A percentile compares a stretch with the other conserved stretches of the same genome.
These are phyloP conservation scores for Oceanites oceanicus DNA, from an alignment of 2,113 vertebrate genomes.

Conservation along the genomic window DNA sequence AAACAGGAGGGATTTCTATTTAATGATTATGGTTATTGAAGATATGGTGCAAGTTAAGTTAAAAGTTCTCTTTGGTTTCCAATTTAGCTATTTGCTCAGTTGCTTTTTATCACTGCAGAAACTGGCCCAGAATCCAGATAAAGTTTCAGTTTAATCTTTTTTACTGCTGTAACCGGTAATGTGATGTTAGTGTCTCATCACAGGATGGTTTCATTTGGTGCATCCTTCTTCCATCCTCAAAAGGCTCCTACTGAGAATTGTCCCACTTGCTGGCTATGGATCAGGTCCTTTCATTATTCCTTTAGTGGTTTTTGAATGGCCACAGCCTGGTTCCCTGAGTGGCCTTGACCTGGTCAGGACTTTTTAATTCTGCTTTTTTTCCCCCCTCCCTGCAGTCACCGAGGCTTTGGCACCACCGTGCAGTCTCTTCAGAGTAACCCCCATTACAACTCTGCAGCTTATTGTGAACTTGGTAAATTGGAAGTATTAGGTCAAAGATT, in stretches of 20 bases:
- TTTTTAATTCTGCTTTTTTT: neutral
- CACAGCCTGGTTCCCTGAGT: neutral
- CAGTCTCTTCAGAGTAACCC: neutral
- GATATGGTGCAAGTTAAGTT: neutral
- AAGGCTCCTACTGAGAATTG: constrained; percentile 27
- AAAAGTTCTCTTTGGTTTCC: neutral
- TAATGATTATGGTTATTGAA: neutral
- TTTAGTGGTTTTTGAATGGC: neutral
- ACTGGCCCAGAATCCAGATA: neutral
- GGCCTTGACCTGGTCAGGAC: constrained; percentile 1
- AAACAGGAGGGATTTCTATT: neutral
- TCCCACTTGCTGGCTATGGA: constrained; percentile 20
- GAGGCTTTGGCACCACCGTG: neutral
- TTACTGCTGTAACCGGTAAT: neutral
- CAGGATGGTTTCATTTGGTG: neutral
- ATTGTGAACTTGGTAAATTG: neutral
- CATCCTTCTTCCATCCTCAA: constrained; percentile 10
- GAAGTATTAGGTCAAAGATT: neutral
- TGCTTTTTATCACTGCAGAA: constrained; percentile 11
- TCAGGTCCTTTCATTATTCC: neutral
- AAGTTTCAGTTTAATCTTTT: constrained; percentile 23
- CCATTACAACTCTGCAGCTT: neutral
- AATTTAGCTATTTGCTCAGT: neutral
- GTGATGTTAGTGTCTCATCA: neutral
- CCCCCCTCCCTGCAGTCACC: neutral